Evolutionary conservation across 2,888 invertebrate species (phyloP), one percentile per base, ranked within the genome.

Genomic region (Protonemura montana): DNA sequence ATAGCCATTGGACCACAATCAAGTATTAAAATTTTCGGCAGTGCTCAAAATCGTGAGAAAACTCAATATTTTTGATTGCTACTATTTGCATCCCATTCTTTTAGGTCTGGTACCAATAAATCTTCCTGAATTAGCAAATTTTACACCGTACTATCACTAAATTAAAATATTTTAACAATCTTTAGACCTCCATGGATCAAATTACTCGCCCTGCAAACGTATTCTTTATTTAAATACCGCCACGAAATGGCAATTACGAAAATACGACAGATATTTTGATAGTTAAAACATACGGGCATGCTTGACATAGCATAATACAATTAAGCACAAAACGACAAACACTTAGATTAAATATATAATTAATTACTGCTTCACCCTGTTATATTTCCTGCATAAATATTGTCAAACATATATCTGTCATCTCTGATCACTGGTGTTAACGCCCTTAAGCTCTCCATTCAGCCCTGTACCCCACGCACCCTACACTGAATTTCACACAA

Each of bases 371-470:
- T 59, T 59, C 59, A 59, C 59, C 59, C 59, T 59, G 21, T 59
- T 16, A 59, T 21, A 59, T 59, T 59, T 59, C 59, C 59, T 59
- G 59, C 59, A 59, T 59, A 59, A 59, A 59, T 59, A 59, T 78
- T 26, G 21, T 78, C 78, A 78, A 28, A 26, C 78, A 78, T 78
- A 78, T 78, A 28, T 81, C 81, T 30, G 81, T 81, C 81, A 81
- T 81, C 81, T 27, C n/a, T 30, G 29, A 28, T 81, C 81, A 81
- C 81, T 81, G 3, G n/a, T 81, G 81, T 81, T 81, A 28, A 30
- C 81, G 26, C 81, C 81, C 30, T 30, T 29, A 78, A 78, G 28
- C 29, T 10, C 29, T 27, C 30, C 81, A 3, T 30, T 10, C 25
- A n/a, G 81, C n/a, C 28, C 13, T 29, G 35, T 35, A 10, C 35